phyloP scores from a whole-genome alignment of 1,140 invertebrate genomes.

The Lepidotrigona ventralis region DNA sequence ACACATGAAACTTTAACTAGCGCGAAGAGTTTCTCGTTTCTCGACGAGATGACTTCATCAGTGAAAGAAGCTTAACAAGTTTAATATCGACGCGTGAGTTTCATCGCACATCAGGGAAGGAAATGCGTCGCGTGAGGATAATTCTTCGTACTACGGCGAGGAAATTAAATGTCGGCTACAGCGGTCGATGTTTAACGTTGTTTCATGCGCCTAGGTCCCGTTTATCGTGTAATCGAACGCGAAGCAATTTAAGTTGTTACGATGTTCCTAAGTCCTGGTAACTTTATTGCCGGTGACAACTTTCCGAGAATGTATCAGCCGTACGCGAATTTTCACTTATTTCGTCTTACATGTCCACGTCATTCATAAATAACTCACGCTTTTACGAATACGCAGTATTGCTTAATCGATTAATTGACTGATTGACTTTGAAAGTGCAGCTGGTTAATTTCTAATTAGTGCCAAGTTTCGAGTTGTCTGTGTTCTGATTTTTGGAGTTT shows the following conservation, averaged over 20 bases:
- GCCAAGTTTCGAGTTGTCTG: too few species aligned
- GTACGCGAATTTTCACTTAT: not conserved
- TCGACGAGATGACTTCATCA: not conserved
- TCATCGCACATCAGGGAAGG: not conserved
- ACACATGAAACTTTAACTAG: not conserved
- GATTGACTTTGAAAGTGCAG: too few species aligned
- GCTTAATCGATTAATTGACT: too few species aligned
- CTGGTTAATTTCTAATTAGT: too few species aligned
- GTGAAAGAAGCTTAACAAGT: not conserved
- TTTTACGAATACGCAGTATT: too few species aligned
- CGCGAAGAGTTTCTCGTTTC: not conserved
- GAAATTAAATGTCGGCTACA: not conserved
- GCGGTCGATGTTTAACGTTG: not conserved
- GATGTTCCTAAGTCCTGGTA: not conserved
- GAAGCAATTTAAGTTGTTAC: conserved; percentile 35
- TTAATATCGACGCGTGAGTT: not conserved
- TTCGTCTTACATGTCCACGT: not conserved
- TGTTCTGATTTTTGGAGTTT: too few species aligned
- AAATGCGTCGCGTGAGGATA: not conserved
- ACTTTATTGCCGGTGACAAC: conserved; percentile 18
- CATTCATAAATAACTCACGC: not conserved
- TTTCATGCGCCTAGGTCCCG: not conserved
- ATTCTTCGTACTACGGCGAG: not conserved
- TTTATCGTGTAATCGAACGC: conserved; percentile 16
- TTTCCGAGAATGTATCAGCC: conserved; percentile 2